These are phyloP conservation scores for Coracias cyanogaster DNA, from an alignment of 2,797 vertebrate genomes.

Conservation along the genomic window DNA sequence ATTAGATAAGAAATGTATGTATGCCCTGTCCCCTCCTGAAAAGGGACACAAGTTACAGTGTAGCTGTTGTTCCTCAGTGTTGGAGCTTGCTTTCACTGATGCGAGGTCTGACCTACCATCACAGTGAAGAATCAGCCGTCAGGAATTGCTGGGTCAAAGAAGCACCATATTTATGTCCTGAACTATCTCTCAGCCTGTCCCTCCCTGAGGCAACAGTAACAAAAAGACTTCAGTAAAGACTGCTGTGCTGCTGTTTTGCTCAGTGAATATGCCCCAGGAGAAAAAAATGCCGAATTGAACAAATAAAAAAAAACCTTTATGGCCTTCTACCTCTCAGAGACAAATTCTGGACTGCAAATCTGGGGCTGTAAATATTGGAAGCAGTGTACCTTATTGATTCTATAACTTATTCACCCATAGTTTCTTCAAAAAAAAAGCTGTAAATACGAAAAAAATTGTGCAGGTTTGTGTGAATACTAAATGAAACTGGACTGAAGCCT, in stretches of 20 bases:
- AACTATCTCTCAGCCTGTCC: not conserved
- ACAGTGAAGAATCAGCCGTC: not conserved
- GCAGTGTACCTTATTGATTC: not conserved
- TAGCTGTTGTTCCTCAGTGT: not conserved
- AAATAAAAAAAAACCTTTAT: not conserved
- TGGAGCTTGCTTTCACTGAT: not conserved
- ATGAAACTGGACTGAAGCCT: not conserved
- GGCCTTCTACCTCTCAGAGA: not conserved
- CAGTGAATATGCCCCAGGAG: not conserved
- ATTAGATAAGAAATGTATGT: not conserved
- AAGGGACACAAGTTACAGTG: not conserved
- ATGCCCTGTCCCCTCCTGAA: not conserved
- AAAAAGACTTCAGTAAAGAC: not conserved
- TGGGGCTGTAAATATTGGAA: not conserved
- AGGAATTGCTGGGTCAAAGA: not conserved
- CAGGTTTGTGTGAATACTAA: not conserved
- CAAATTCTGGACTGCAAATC: not conserved
- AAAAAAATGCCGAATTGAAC: not conserved
- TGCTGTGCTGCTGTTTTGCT: not conserved
- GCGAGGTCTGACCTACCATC: not conserved
- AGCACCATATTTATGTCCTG: not conserved
- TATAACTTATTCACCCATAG: not conserved
- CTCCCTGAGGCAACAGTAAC: not conserved
- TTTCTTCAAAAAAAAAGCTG: not conserved
- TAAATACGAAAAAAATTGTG: not conserved